Evolutionary conservation across 2,888 invertebrate genomes (phyloP), one percentile per base, ranked within the genome.

Genomic region (Sarcophaga subvicina): DNA sequence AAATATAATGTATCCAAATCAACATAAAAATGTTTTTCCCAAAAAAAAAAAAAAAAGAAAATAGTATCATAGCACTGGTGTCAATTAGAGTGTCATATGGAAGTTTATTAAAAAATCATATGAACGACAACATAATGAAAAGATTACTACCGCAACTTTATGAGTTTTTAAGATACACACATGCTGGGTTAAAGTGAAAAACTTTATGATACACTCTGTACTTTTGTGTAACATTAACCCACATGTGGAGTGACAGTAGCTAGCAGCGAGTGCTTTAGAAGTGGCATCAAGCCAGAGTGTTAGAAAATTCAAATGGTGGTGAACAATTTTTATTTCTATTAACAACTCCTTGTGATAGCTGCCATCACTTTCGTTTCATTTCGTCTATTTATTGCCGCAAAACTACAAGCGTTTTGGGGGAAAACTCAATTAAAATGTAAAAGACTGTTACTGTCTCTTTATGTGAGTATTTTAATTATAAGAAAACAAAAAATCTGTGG

Each of bases 361-460:
- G 54, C 17, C 17, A 14, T 54, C 54, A 14, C 17, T 54, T 54
- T 14, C 5, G 17, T 14, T 54, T 54, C 14, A 14, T 54, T 54
- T 54, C 4, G 12, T 54, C 17, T 54, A 54, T 54, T 54, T 54
- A 54, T 54, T 54, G 17, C 54, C 14, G 54, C 14, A 54, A 54
- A 54, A 54, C 54, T 54, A 14, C 54, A 54, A 54, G 17, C 4
- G 37, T 37, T 14, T 54, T 54, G 54, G 54, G 17, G 54, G 54
- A 54, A 75, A 25, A 47, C 25, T 75, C 64, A 75, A 75, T 75
- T 75, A 75, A 64, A 63, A 75, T 47, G 25, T 64, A 27, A 49
- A 49, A 27, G n/a, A 25, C n/a, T 75, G 25, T 27, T 64, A 2
- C 17, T 17, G 54, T 54, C 14, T 12, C 17, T 54, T 54, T 14